Conservation (phyloP, 2,797 vertebrate species). For the Ctenochaetus hawaiiensis region DNA sequence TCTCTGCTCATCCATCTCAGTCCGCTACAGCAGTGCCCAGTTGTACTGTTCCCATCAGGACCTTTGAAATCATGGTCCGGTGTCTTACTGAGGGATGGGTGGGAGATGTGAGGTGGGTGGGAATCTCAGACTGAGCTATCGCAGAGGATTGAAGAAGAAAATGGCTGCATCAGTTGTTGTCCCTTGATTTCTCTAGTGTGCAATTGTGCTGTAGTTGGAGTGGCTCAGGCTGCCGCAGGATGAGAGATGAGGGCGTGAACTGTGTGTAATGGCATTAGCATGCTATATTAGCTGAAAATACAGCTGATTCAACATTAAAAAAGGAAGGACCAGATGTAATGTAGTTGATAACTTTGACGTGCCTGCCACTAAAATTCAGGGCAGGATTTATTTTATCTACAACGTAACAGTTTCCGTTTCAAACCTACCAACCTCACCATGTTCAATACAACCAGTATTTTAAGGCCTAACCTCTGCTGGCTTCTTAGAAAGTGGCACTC, state of each 20-base stretch:
- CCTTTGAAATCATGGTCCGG: slow-evolving; percentile 60
- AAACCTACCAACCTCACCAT: slow-evolving; percentile 17
- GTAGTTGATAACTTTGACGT: slow-evolving; percentile 3
- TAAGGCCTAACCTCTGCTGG: slow-evolving; percentile 23
- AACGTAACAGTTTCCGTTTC: background rate
- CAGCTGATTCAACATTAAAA: slow-evolving; percentile 27
- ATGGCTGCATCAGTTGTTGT: slow-evolving; percentile 72
- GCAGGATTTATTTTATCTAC: background rate
- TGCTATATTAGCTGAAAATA: slow-evolving; percentile 40
- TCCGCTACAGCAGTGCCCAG: slow-evolving; percentile 47
- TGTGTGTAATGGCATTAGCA: slow-evolving; percentile 50
- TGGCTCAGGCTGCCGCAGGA: slow-evolving; percentile 55
- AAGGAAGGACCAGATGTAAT: slow-evolving; percentile 21
- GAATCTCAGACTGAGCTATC: slow-evolving; percentile 55
- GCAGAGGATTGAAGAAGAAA: slow-evolving; percentile 61
- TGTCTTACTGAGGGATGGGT: slow-evolving; percentile 55
- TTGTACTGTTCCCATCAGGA: slow-evolving; percentile 55
- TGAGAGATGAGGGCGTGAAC: slow-evolving; percentile 51
- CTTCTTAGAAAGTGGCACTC: slow-evolving; percentile 26
- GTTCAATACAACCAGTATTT: slow-evolving; percentile 14
- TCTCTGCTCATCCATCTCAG: slow-evolving; percentile 76
- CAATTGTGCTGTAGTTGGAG: slow-evolving; percentile 39
- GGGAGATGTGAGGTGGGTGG: slow-evolving; percentile 52
- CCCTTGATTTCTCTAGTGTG: slow-evolving; percentile 61
- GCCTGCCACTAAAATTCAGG: background rate